These are phyloP conservation scores for Ashinkailepas kermadecensis DNA, from an alignment of 2,888 invertebrate species.

Conservation along the genomic window DNA sequence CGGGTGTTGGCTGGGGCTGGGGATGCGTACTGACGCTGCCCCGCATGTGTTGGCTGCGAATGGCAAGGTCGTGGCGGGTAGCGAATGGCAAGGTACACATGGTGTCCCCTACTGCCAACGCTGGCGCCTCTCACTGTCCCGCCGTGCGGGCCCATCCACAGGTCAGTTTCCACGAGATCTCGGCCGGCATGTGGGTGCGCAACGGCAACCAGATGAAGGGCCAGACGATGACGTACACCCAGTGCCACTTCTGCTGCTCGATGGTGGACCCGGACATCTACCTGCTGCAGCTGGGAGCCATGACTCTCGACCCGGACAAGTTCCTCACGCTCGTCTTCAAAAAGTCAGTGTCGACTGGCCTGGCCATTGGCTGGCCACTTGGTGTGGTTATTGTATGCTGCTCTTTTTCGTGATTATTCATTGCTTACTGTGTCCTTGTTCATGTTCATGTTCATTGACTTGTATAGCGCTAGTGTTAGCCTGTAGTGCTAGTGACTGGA, in stretches of 20 bases:
- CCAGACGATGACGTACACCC: conserved; percentile 98
- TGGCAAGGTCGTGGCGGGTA: too few species aligned
- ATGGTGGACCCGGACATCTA: conserved; percentile 97
- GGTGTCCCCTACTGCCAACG: too few species aligned
- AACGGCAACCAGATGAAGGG: conserved; percentile 96
- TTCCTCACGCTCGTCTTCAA: conserved; percentile 78
- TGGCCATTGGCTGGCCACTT: conserved; percentile 14
- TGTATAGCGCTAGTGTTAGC: too few species aligned
- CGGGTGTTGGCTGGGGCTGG: too few species aligned
- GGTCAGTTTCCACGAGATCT: conserved; percentile 92
- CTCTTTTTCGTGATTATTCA: too few species aligned
- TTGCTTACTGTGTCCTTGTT: too few species aligned
- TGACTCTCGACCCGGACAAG: conserved; percentile 73
- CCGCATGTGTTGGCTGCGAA: too few species aligned
- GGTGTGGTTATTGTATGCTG: not conserved
- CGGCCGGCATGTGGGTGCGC: conserved; percentile 89
- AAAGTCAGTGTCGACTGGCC: conserved; percentile 53
- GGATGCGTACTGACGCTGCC: too few species aligned
- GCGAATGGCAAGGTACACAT: too few species aligned
- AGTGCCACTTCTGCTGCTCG: conserved; percentile 96
- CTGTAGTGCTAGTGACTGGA: too few species aligned
- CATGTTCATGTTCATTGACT: too few species aligned
- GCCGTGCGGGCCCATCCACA: conserved; percentile 43
- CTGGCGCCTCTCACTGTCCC: too few species aligned
- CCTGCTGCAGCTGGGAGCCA: conserved; percentile 86